These are phyloP conservation scores for Strigamia maritima DNA, from an alignment of 2,888 invertebrate genomes.

Conservation along the genomic window DNA sequence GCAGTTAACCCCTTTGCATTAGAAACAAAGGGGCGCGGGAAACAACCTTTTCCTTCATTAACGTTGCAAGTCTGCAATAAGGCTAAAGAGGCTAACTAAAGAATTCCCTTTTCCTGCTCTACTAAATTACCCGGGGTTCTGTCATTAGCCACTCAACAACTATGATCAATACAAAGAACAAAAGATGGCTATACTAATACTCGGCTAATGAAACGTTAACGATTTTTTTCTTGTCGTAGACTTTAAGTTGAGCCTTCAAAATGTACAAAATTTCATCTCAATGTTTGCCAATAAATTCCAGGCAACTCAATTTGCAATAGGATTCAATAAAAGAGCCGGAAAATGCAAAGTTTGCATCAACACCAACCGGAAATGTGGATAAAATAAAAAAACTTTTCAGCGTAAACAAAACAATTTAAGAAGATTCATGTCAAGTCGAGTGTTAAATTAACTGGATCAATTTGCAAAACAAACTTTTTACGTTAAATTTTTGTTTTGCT, in stretches of 20 bases:
- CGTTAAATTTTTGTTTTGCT: too few relatives aligned
- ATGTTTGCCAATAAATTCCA: conserved; percentile 2
- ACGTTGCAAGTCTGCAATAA: neutral
- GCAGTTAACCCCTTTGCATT: conserved; percentile 29
- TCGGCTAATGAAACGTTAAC: conserved; percentile 26
- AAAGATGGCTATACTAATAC: neutral
- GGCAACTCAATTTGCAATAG: neutral
- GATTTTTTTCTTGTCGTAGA: neutral
- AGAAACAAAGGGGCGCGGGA: conserved; percentile 22
- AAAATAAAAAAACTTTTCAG: neutral
- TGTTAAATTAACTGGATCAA: neutral
- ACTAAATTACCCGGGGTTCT: conserved; percentile 26
- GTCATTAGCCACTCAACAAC: conserved; percentile 28
- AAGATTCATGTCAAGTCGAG: neutral
- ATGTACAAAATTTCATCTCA: neutral
- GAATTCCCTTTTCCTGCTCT: neutral
- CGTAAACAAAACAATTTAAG: neutral
- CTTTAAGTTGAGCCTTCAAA: neutral
- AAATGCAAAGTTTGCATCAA: neutral
- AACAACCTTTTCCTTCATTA: conserved; percentile 32
- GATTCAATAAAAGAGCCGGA: conserved; percentile 18
- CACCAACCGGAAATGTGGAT: neutral
- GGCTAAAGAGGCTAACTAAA: neutral
- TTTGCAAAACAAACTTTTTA: too few relatives aligned
- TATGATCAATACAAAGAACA: conserved; percentile 21